Percentiles rank a stretch among this genome's conserved stretches.
Conservation (phyloP, 2,797 vertebrate genomes). For the Phoeniculus purpureus region DNA sequence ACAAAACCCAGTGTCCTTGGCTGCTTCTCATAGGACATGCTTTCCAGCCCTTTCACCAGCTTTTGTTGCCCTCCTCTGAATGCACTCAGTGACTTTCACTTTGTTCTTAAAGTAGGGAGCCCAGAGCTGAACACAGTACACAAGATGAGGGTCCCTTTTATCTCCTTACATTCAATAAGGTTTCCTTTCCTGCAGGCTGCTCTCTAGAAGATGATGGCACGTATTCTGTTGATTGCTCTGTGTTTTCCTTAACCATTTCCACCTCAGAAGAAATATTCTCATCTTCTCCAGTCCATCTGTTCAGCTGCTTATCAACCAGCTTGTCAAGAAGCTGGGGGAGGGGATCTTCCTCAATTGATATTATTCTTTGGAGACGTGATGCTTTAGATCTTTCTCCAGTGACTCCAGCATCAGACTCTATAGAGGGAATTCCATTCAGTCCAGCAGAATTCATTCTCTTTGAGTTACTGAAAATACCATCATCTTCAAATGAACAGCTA, state of each 20-base stretch:
- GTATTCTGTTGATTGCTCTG: not conserved
- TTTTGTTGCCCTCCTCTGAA: not conserved
- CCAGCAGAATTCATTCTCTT: conserved; percentile 69
- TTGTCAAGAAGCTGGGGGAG: conserved; percentile 86
- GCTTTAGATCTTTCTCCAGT: conserved; percentile 54
- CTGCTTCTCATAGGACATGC: not conserved
- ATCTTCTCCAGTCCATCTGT: conserved; percentile 75
- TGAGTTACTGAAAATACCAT: conserved; percentile 68
- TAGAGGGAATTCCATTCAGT: conserved; percentile 58
- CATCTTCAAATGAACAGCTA: conserved; percentile 80
- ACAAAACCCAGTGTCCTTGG: not conserved
- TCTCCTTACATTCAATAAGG: conserved; percentile 79
- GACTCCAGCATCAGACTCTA: conserved; percentile 32
- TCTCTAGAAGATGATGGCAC: conserved; percentile 79
- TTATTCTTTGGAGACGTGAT: conserved; percentile 86
- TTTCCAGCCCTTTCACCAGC: not conserved
- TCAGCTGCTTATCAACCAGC: conserved; percentile 69
- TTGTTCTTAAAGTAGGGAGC: not conserved
- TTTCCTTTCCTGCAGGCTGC: conserved; percentile 90
- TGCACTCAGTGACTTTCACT: not conserved
- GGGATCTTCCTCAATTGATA: conserved; percentile 95
- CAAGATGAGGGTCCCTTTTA: not conserved
- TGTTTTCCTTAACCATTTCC: not conserved
- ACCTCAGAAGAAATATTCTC: conserved; percentile 35
- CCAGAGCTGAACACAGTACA: not conserved